These are phyloP conservation scores for Podarcis cretensis DNA, from an alignment of 2,113 vertebrate genomes.

Conservation along the genomic window DNA sequence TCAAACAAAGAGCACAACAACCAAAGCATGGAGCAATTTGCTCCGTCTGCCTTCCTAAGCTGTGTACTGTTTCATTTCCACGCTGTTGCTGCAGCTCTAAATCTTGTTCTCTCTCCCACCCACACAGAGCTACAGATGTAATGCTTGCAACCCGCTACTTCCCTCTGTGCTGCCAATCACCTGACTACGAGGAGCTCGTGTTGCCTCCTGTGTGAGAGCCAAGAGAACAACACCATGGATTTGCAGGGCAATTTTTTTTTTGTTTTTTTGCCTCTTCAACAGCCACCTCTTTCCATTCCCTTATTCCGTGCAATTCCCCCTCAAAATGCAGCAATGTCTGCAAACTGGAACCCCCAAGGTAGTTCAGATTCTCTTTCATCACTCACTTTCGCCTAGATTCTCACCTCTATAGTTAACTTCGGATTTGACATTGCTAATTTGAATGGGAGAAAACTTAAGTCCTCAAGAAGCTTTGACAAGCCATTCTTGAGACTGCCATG, in stretches of 20 bases:
- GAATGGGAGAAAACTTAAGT: neutral
- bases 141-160: neutral
- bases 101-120: neutral
- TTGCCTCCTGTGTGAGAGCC: neutral
- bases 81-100: neutral
- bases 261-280: neutral
- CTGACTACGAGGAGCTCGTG: neutral
- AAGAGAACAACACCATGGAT: neutral
- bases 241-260: neutral
- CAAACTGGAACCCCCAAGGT: neutral
- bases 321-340: neutral
- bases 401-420: neutral
- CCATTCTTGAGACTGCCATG: neutral
- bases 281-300: neutral
- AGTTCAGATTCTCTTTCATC: neutral
- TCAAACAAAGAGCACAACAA: neutral
- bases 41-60: neutral
- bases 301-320: neutral
- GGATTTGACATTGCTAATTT: neutral
- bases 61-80: neutral
- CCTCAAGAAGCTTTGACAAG: neutral
- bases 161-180: neutral
- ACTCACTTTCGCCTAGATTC: neutral
- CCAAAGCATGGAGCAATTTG: neutral
- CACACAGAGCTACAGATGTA: neutral